Evolutionary conservation across 2,113 vertebrate species (phyloP).

Genomic region (Alosa alosa): DNA sequence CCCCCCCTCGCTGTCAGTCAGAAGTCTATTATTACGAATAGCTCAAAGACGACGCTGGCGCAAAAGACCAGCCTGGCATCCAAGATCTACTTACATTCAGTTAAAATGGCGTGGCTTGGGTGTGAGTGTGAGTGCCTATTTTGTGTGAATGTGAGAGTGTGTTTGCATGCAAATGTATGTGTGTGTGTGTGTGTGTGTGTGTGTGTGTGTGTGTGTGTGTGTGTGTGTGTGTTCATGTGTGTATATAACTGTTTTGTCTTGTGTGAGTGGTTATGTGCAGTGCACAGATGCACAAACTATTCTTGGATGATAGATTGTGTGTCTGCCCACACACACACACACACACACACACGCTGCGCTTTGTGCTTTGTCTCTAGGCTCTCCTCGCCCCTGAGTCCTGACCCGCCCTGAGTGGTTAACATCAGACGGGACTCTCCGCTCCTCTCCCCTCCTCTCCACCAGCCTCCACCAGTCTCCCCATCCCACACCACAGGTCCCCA

Average conservation of each 20-base stretch:
- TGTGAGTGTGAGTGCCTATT: neutral
- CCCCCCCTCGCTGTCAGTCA: neutral
- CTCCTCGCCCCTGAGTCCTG: conserved; percentile 19
- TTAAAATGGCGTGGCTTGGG: neutral
- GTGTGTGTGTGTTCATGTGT: neutral
- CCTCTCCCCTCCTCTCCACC: neutral
- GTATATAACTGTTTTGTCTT: neutral
- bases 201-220: neutral
- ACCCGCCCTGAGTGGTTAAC: conserved; percentile 40
- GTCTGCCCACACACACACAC: conserved; percentile 11
- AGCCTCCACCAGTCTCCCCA: conserved; percentile 35
- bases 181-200: conserved; percentile 1
- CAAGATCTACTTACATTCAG: neutral
- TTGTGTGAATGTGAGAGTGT: conserved; percentile 31
- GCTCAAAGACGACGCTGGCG: neutral
- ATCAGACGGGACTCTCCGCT: conserved; percentile 30
- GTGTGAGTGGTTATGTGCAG: neutral
- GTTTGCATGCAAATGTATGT: neutral
- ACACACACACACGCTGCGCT: neutral
- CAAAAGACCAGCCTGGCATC: neutral
- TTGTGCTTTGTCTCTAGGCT: conserved; percentile 33
- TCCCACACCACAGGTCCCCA: conserved; percentile 30
- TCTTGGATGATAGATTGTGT: neutral
- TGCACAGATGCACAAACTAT: neutral
- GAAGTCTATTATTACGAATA: neutral